Evolutionary conservation across 2,888 invertebrate species (phyloP), one percentile per base, ranked within the genome.

Genomic region (Eulithis prunata): DNA sequence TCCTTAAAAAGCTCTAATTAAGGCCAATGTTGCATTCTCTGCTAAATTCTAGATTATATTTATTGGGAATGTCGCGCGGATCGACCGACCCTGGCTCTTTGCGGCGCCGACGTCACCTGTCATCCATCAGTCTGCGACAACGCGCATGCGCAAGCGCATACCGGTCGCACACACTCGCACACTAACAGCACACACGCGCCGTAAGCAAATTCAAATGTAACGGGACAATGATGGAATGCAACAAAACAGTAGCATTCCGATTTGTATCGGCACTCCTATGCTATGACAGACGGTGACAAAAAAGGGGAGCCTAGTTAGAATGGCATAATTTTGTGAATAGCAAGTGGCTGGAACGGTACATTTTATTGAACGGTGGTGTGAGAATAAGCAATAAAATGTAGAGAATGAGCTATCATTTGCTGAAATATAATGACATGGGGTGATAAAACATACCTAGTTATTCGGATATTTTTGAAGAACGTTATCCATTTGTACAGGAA

Each of bases 81-180:
- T 71, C 75, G 72, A 75, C 78, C 83, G 79, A 71, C 87, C 85
- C 86, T 86, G 82, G 74, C 68, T 57, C 68, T 74, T 77, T 74
- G 74, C 72, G 69, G 75, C 71, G 73, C 72, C 75, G 76, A 69
- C 90, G 91, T 93, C 93, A 92, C 80, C 90, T 91, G 93, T 93
- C 93, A 92, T 87, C 90, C 93, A 91, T 93, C 93, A 92, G 91
- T 93, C 93, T 82, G 88, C 81, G 86, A 85, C 87, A 55, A 81
- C 88, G 88, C 90, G 90, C 89, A 85, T 86, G 88, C 86, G 87
- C 89, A 85, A 86, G 88, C 86, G 87, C 86, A 87, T 81, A 78
- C 84, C 84, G 77, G 73, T 21, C 49, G 14, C 57, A 54, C 70
- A 49, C 73, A 57, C 68, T 56, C 69, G 53, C 73, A 57, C 70